Conservation (phyloP, 1,140 invertebrate genomes). For the Proales similis region DNA sequence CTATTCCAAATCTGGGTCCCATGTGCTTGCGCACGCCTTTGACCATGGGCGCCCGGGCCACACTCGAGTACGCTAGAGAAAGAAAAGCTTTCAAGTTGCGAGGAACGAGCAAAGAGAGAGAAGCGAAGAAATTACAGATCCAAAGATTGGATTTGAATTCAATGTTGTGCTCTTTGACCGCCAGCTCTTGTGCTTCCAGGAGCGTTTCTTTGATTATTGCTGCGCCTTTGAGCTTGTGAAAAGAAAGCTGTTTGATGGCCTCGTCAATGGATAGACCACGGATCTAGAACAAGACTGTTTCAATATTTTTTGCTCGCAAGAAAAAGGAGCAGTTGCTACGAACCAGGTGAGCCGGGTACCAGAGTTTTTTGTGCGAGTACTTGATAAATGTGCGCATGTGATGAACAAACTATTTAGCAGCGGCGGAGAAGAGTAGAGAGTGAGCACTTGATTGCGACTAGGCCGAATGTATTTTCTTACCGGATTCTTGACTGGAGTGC, state of each 20-base stretch:
- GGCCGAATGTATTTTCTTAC: constrained; percentile 11
- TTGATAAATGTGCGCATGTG: constrained; percentile 64
- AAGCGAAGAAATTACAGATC: constrained; percentile 51
- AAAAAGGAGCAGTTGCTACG: constrained; percentile 7
- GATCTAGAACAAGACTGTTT: constrained; percentile 43
- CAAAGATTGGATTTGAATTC: constrained; percentile 90
- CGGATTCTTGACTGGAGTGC: neutral
- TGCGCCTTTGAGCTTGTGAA: constrained; percentile 74
- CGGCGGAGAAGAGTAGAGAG: too few relatives aligned
- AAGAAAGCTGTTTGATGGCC: constrained; percentile 63
- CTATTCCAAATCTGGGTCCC: constrained; percentile 60
- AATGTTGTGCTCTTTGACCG: constrained; percentile 79
- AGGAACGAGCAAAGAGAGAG: constrained; percentile 39
- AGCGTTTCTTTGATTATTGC: constrained; percentile 65
- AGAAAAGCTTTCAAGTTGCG: neutral
- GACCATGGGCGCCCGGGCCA: constrained; percentile 64
- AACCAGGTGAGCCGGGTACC: constrained; percentile 76
- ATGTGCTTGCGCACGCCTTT: constrained; percentile 78
- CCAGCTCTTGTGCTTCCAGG: constrained; percentile 76
- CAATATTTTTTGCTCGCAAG: neutral
- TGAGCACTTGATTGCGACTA: too few relatives aligned
- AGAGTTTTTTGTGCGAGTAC: constrained; percentile 82
- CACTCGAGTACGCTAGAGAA: constrained; percentile 74
- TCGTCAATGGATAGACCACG: constrained; percentile 86
- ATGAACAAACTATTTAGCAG: constrained; percentile 32